A percentile compares a stretch with the other conserved stretches of the same genome.
Conservation (phyloP, 2,113 vertebrate species). For the Anhinga rufa region DNA sequence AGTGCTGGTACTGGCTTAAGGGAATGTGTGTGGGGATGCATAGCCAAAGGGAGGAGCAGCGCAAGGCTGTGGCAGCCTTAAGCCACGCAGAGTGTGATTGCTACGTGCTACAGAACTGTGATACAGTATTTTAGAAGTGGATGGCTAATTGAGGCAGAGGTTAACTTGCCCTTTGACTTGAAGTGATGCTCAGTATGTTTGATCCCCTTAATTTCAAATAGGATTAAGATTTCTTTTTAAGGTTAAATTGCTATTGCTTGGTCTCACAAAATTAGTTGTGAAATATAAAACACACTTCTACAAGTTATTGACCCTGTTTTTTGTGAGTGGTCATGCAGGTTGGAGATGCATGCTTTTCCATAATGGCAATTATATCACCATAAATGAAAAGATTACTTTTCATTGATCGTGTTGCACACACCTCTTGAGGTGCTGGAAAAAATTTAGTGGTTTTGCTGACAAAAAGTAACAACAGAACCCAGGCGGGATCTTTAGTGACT, state of each 20-base stretch:
- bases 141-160: not conserved
- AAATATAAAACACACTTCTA: not conserved
- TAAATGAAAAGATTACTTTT: not conserved
- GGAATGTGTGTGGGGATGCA: not conserved
- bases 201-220: not conserved
- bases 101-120: accelerated
- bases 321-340: not conserved
- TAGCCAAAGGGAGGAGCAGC: not conserved
- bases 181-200: not conserved
- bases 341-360: not conserved
- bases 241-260: not conserved
- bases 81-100: accelerated
- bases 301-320: not conserved
- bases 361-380: not conserved
- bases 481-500: not conserved
- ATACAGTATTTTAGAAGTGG: not conserved
- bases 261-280: not conserved
- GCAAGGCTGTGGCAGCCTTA: not conserved
- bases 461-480: not conserved
- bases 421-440: not conserved
- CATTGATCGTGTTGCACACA: not conserved
- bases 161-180: not conserved
- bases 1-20: not conserved
- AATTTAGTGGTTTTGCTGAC: not conserved
- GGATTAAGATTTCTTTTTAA: not conserved